Evolutionary conservation across 2,797 vertebrate genomes (phyloP), one percentile per base, ranked within the genome.

Genomic region (Fratercula arctica): DNA sequence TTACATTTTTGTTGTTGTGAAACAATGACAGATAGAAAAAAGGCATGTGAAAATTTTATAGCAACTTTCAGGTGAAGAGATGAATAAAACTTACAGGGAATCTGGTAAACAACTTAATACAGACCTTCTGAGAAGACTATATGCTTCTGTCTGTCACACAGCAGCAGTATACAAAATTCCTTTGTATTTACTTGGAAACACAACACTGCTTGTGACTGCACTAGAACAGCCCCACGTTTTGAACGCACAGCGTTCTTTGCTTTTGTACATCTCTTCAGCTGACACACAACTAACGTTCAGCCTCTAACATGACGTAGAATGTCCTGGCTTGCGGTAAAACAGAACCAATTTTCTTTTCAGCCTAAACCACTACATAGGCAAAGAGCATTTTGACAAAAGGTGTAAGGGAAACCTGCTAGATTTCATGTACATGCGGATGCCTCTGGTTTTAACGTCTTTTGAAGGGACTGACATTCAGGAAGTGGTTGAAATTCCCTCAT

Each of bases 171-270:
- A 82, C 7, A 79, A 48, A 95, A 92, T 48, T 73, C 21, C 16
- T 75, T 78, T 9, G 0, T 48, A 31, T 90, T 90, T 66, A 75
- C 39, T 68, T 89, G 78, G 29, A 85, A 90, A 69, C 3, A 5
- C 7, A 26, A 78, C 28, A 20, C 10, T 59, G 26, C 50, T 41
- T 4, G 1, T 75, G 85, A 57, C 46, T 66, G 35, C 72, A 43
- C 73, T 61, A 46, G 57, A 78, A 46, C 26, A 84, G n/a, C 29
- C 83, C 68, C 68, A 48, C 2, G 1, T 46, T 96, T 75, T 69
- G 29, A 81, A 69, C 8, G 33, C 2, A 6, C 11, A 6, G 11
- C 1, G 0, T 0, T 39, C 33, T 45, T 70, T 31, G 26, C 1
- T 8, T 68, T 81, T 74, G 53, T 21, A 51, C 39, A 16, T 74